Percentiles rank a stretch among this genome's conserved stretches.
These are phyloP conservation scores for Agrilus cyanescens DNA, from an alignment of 2,888 invertebrate species.

Conservation along the genomic window DNA sequence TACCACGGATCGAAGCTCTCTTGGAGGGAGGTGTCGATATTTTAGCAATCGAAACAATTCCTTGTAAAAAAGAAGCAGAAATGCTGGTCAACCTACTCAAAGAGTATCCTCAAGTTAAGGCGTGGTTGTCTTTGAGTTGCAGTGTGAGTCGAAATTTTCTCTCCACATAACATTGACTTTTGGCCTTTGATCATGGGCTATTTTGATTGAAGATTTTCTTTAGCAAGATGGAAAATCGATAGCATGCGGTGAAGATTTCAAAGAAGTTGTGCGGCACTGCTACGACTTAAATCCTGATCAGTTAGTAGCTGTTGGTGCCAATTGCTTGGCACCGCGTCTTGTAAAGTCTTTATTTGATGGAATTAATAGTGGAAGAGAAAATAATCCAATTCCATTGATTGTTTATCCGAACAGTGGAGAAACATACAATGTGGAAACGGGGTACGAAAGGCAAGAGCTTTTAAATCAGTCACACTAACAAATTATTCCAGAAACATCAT, in stretches of 20 bases:
- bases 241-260: constrained; percentile 72
- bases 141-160: constrained; percentile 43
- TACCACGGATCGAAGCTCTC: constrained; percentile 66
- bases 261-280: constrained; percentile 57
- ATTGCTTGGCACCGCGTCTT: constrained; percentile 65
- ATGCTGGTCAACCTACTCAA: constrained; percentile 67
- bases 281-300: constrained; percentile 50
- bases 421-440: constrained; percentile 56
- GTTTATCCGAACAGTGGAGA: constrained; percentile 92
- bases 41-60: constrained; percentile 86
- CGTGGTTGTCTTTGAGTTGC: constrained; percentile 84
- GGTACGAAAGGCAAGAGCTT: constrained; percentile 37
- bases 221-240: constrained; percentile 49
- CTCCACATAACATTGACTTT: background rate
- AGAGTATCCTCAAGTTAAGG: constrained; percentile 65
- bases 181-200: background rate
- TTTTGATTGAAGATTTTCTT: constrained; percentile 8
- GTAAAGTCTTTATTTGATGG: constrained; percentile 49
- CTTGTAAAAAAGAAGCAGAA: constrained; percentile 71
- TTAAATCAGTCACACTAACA: too few relatives aligned
- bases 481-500: too few relatives aligned
- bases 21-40: constrained; percentile 73
- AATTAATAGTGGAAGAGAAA: constrained; percentile 39
- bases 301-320: constrained; percentile 78
- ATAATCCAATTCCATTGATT: constrained; percentile 56